Evolutionary conservation across 2,888 invertebrate species (phyloP).

Genomic region (Archips crataeganus): DNA sequence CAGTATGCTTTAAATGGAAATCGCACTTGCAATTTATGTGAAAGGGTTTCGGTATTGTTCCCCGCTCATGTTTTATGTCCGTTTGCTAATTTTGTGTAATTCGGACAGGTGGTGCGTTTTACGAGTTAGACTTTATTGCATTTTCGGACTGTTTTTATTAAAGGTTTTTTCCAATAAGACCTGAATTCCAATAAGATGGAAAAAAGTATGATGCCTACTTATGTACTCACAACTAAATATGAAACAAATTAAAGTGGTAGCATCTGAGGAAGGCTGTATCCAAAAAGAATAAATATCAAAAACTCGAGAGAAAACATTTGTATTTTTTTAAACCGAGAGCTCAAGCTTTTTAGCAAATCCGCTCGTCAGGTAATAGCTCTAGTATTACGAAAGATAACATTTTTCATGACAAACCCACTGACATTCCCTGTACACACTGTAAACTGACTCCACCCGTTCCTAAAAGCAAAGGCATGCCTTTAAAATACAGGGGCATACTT

Average conservation of each 20-base stretch:
- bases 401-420: too few relatives aligned
- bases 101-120: slow-evolving; percentile 44
- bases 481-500: slow-evolving; percentile 5
- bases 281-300: too few relatives aligned
- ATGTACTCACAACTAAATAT: too few relatives aligned
- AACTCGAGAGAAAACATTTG: too few relatives aligned
- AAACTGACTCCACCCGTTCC: neutral
- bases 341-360: too few relatives aligned
- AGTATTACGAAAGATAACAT: neutral
- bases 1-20: slow-evolving; percentile 79
- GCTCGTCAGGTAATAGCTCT: too few relatives aligned
- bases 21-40: slow-evolving; percentile 82
- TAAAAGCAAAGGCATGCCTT: slow-evolving; percentile 11
- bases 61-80: slow-evolving; percentile 68
- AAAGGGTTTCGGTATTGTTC: slow-evolving; percentile 75
- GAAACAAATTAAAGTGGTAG: too few relatives aligned
- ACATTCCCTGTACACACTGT: neutral
- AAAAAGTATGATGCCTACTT: neutral
- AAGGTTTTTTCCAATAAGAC: neutral
- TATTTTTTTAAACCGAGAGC: too few relatives aligned
- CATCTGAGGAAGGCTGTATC: too few relatives aligned
- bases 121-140: slow-evolving; percentile 22
- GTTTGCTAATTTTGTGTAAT: slow-evolving; percentile 62
- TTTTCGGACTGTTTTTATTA: slow-evolving; percentile 23
- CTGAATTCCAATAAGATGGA: slow-evolving; percentile 6